Evolutionary conservation across 53 echinoderm and acorn worm genomes (phyloP), one percentile per base, ranked within the genome.

Genomic region (Hippasteria phrygiana): DNA sequence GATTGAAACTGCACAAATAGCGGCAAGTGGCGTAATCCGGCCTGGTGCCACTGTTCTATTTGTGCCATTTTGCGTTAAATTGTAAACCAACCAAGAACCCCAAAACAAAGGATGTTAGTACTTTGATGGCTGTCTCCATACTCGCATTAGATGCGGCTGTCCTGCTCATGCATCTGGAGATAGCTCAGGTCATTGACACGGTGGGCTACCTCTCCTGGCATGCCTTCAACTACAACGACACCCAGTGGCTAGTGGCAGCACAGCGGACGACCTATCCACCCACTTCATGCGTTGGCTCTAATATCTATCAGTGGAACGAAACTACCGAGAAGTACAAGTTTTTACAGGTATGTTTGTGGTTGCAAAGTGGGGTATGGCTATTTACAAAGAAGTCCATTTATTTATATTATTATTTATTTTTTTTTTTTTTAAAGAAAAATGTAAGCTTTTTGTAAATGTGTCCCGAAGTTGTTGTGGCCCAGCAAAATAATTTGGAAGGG

Each of bases 241-340:
- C 70, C 43, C 90, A 89, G 69, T 96, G 90, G 88, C 75, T 96
- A 33, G n/a, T 92, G 18, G 29, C 42, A 28, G 90, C 72, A 55
- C 56, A 88, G 45, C 20, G 55, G n/a, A 74, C 62, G 27, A 74
- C 65, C 5, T 55, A 26, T 6, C 36, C 76, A 11, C 42, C 41
- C 9, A 56, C 48, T 55, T 9, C 17, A 10, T 96, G 95, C 46
- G 45, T 73, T 11, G 22, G 83, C 28, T 91, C 91, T 16, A 56
- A 59, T 24, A 55, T 95, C 27, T 91, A 91, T 78, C 67, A 83
- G 24, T 95, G 93, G 92, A 92, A 88, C 70, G 51, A 81, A 22
- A 73, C 77, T 3, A n/a, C 34, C 11, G 16, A 35, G 14, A 53
- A 74, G 1, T 95, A 95, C 47, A 37, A 78, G 4, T 41, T 51